Conservation (phyloP, 2,113 vertebrate genomes). For the Myiagra hebetior region DNA sequence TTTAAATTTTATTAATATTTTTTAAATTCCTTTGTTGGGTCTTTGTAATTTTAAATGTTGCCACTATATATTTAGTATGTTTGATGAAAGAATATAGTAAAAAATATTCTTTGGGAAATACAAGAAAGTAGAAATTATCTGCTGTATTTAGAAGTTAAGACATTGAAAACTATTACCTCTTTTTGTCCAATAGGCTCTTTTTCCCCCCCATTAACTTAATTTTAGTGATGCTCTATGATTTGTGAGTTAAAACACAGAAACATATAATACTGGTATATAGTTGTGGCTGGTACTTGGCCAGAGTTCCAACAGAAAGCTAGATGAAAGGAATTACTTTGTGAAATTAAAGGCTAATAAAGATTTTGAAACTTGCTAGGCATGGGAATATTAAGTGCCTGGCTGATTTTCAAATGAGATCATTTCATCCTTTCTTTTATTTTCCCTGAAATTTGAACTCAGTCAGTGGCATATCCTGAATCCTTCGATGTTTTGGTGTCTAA, state of each 20-base stretch:
- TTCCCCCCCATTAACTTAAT: not conserved
- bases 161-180: not conserved
- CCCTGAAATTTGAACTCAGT: not conserved
- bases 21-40: not conserved
- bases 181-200: not conserved
- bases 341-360: conserved; percentile 31
- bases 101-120: not conserved
- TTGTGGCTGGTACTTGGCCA: conserved; percentile 15
- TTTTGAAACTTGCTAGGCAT: not conserved
- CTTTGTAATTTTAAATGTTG: not conserved
- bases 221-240: not conserved
- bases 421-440: not conserved
- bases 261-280: not conserved
- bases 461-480: not conserved
- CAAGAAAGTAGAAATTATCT: not conserved
- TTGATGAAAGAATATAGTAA: not conserved
- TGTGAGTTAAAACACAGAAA: not conserved
- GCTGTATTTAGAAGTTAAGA: not conserved
- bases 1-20: not conserved
- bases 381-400: not conserved
- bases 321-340: conserved; percentile 21
- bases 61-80: not conserved
- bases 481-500: not conserved
- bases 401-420: not conserved
- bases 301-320: not conserved